Evolutionary conservation across 2,797 vertebrate species (phyloP).

Genomic region (Phrynocephalus guinanensis): DNA sequence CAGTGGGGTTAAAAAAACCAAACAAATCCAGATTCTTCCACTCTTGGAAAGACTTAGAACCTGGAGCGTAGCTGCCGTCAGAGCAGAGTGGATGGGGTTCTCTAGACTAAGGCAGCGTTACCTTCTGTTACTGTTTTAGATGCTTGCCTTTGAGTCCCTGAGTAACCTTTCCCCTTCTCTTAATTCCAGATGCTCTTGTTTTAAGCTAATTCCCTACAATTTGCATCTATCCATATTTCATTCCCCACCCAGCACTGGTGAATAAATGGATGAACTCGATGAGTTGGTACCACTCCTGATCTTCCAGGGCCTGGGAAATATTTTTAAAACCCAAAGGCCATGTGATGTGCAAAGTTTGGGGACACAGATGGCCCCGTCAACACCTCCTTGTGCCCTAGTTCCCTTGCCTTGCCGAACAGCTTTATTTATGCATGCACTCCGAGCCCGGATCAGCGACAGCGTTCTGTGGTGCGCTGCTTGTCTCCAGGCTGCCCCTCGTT

Average conservation of each 20-base stretch:
- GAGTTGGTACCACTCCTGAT: not conserved
- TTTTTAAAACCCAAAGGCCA: not conserved
- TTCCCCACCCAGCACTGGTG: too few relatives aligned
- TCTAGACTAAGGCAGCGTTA: too few relatives aligned
- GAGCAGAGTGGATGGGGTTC: too few relatives aligned
- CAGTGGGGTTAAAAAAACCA: too few relatives aligned
- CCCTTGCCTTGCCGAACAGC: not conserved
- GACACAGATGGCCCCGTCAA: not conserved
- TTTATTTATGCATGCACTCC: slow-evolving; percentile 47
- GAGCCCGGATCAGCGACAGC: slow-evolving; percentile 34
- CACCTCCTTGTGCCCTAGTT: not conserved
- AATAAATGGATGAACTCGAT: not conserved
- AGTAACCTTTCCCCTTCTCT: not conserved
- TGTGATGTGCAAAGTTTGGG: rapidly evolving
- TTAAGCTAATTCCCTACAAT: not conserved
- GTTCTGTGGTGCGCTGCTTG: slow-evolving; percentile 45
- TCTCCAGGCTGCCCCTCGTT: slow-evolving; percentile 62
- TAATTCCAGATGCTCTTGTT: not conserved
- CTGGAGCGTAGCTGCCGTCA: too few relatives aligned
- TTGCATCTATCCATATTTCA: not conserved
- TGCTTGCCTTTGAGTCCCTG: rapidly evolving
- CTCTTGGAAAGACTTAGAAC: too few relatives aligned
- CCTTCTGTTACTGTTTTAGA: too few relatives aligned
- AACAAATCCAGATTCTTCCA: too few relatives aligned
- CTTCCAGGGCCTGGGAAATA: not conserved